Evolutionary conservation across 2,113 vertebrate genomes (phyloP), one percentile per base, ranked within the genome.

Genomic region (Nerophis lumbriciformis): DNA sequence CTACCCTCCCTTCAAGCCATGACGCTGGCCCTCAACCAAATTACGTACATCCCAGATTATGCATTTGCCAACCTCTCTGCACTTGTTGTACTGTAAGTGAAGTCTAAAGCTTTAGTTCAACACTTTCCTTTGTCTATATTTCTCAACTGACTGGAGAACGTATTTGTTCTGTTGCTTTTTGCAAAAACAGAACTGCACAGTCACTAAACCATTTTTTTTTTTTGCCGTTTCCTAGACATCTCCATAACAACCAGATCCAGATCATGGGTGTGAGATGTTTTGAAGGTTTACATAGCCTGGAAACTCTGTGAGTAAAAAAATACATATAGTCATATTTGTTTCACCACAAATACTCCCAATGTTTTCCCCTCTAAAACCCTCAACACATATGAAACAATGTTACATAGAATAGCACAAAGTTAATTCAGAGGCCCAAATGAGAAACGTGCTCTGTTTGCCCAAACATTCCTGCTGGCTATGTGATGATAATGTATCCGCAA

Each of bases 11-110:
- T 98, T 35, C 95, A 98, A 74, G 96, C 96, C 85, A 94, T 98
- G 94, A 98, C 96, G 11, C 79, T 98, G 87, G 96, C 96, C 7
- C 94, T 98, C 82, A 98, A 98, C 89, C 92, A 83, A 68, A 95
- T 98, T 88, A 86, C 86, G 75, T 88, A 89, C 81, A 93, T 98
- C 77, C 94, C 96, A 0, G 94, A 98, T 69, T 88, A 84, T 0
- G 94, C 96, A 66, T 98, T 98, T 88, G 90, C 90, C 86, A 98
- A 97, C 85, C 94, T 98, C 80, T 92, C 91, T 71, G 94, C 93
- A 84, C 94, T 98, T 12, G 93, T 98, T 47, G 96, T 98, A 68
- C 88, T 97, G 95, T 98, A 88, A 92, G 96, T 91, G 56, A 64
- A 15, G 39, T 44, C 12, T 19, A 6, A 6, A 59, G 50, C 50